These are phyloP conservation scores for Saxidomus purpurata DNA, from an alignment of 1,140 invertebrate genomes.

Conservation along the genomic window DNA sequence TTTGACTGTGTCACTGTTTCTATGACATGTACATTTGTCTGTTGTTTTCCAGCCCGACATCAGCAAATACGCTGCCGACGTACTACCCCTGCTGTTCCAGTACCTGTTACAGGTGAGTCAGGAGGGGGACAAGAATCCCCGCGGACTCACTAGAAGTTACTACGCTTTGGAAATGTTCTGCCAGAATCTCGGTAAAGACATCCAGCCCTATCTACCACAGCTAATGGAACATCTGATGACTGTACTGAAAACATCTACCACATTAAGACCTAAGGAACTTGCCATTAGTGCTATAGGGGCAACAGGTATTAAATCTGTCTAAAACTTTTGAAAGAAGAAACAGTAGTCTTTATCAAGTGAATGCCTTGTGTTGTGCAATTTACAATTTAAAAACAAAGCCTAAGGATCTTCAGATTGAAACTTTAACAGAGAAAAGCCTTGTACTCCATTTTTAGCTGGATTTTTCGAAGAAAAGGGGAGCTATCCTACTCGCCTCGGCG, in stretches of 20 bases:
- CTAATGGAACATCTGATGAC: conserved; percentile 91
- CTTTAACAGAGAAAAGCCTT: too few species aligned
- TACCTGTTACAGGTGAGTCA: conserved; percentile 89
- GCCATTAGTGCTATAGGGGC: conserved; percentile 91
- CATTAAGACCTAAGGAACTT: conserved; percentile 89
- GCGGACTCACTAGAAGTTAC: conserved; percentile 91
- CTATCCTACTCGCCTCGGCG: too few species aligned
- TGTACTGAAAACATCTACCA: conserved; percentile 88
- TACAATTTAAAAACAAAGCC: too few species aligned
- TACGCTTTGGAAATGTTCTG: conserved; percentile 94
- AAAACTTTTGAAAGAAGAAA: too few species aligned
- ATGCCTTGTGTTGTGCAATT: too few species aligned
- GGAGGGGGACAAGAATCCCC: conserved; percentile 88
- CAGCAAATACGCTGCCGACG: conserved; percentile 90
- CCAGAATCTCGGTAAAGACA: conserved; percentile 91
- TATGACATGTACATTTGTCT: too few species aligned
- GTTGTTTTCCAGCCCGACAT: conserved; percentile 89
- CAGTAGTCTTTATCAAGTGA: too few species aligned
- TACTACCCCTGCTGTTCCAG: conserved; percentile 92
- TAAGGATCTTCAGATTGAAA: too few species aligned
- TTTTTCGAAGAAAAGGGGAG: too few species aligned
- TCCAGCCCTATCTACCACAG: conserved; percentile 91
- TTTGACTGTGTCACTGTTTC: too few species aligned
- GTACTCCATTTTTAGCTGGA: too few species aligned
- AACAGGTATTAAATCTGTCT: conserved; percentile 83